phyloP scores from a whole-genome alignment of 1,140 invertebrate species.

The Eurosta solidaginis region DNA sequence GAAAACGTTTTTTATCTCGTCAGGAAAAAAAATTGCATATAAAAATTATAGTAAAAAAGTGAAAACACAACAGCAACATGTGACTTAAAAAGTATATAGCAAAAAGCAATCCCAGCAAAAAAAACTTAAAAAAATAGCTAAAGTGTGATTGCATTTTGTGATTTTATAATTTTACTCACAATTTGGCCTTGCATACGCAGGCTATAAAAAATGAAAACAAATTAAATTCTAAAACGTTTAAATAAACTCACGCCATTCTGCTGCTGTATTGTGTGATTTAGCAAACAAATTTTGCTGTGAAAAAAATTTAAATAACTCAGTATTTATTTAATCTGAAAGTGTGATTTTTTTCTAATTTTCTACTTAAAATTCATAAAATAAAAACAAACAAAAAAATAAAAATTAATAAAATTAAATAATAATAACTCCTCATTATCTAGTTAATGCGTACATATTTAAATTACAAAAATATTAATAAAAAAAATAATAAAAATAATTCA shows the following conservation, averaged over 20 bases:
- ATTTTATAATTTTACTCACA: neutral
- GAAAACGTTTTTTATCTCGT: slow-evolving; percentile 29
- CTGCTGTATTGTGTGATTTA: neutral
- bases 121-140: neutral
- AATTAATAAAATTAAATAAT: neutral
- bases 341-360: neutral
- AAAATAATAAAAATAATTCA: neutral
- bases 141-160: slow-evolving; percentile 9
- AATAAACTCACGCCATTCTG: neutral
- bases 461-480: neutral
- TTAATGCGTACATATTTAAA: neutral
- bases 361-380: too few species aligned
- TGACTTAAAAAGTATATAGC: slow-evolving; percentile 23
- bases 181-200: neutral
- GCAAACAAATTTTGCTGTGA: neutral
- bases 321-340: neutral
- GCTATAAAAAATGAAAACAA: neutral
- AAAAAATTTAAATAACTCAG: neutral
- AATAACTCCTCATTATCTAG: neutral
- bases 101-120: slow-evolving; percentile 18
- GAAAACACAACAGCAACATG: slow-evolving; percentile 15
- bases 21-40: neutral
- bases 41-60: neutral
- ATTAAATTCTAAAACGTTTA: neutral
- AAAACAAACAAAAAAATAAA: too few species aligned